Evolutionary conservation across 2,888 invertebrate genomes (phyloP).

Genomic region (Ariolimax columbianus): DNA sequence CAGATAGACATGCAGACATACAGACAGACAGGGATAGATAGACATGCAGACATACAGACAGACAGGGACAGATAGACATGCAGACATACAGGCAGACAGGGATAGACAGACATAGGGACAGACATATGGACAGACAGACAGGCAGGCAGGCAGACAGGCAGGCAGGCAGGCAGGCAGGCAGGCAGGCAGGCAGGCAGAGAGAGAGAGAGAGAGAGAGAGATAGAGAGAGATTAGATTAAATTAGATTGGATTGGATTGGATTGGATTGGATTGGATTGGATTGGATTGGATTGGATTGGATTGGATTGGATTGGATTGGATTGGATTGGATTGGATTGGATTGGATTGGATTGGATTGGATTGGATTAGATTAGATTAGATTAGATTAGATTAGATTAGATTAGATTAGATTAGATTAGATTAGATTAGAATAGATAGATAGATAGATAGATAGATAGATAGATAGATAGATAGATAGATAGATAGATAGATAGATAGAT

Average conservation of each 20-base stretch:
- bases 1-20: too few relatives aligned
- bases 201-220: too few relatives aligned
- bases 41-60: conserved; percentile 1
- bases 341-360: too few relatives aligned
- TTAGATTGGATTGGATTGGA: too few relatives aligned
- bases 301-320: too few relatives aligned
- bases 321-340: too few relatives aligned
- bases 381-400: neutral
- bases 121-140: conserved; percentile 1
- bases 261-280: too few relatives aligned
- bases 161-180: neutral
- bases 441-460: neutral
- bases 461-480: conserved; percentile 7
- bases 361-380: neutral
- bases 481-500: conserved; percentile 4
- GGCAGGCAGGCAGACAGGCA: neutral
- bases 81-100: conserved; percentile 4
- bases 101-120: neutral
- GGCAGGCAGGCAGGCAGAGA: neutral
- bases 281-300: too few relatives aligned
- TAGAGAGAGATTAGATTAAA: too few relatives aligned
- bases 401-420: neutral
- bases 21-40: too few relatives aligned
- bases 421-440: too few relatives aligned
- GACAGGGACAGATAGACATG: conserved; percentile 1